Percentiles rank a stretch among this genome's conserved stretches.
These are phyloP conservation scores for Hipparchia semele DNA, from an alignment of 2,888 invertebrate genomes.

Conservation along the genomic window DNA sequence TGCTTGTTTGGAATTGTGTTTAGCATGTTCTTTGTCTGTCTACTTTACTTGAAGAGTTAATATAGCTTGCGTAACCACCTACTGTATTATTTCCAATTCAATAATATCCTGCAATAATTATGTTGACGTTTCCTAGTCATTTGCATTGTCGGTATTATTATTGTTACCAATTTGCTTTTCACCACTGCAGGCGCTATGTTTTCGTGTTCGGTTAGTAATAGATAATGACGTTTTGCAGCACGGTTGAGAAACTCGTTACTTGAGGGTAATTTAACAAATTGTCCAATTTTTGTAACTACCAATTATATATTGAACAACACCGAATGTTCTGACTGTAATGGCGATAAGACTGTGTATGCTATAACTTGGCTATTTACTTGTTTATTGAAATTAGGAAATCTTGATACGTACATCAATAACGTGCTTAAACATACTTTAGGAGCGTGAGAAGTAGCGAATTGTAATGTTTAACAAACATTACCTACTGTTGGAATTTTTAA, in stretches of 20 bases:
- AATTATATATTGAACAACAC: conserved; percentile 29
- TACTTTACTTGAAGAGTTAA: not conserved
- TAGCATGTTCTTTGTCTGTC: not conserved
- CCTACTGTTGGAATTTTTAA: too few relatives aligned
- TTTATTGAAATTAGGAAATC: conserved; percentile 9
- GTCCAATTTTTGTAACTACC: conserved; percentile 39
- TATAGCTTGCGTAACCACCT: conserved; percentile 11
- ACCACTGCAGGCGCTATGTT: conserved; percentile 29
- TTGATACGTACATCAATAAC: not conserved
- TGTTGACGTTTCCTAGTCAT: conserved; percentile 16
- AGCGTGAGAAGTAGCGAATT: not conserved
- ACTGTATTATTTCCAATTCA: conserved; percentile 18
- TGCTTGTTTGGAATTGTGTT: not conserved
- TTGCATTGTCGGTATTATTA: conserved; percentile 1
- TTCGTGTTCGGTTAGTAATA: conserved; percentile 36
- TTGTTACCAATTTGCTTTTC: conserved; percentile 19
- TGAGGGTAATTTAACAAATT: conserved; percentile 40
- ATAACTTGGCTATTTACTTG: not conserved
- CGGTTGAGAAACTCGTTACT: conserved; percentile 38
- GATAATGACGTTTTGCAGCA: conserved; percentile 34
- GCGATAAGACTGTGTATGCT: not conserved
- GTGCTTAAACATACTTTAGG: not conserved
- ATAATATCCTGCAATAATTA: conserved; percentile 20
- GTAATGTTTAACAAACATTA: not conserved
- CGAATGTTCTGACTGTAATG: conserved; percentile 17